These are phyloP conservation scores for Falco naumanni DNA, from an alignment of 2,797 vertebrate species.

Conservation along the genomic window DNA sequence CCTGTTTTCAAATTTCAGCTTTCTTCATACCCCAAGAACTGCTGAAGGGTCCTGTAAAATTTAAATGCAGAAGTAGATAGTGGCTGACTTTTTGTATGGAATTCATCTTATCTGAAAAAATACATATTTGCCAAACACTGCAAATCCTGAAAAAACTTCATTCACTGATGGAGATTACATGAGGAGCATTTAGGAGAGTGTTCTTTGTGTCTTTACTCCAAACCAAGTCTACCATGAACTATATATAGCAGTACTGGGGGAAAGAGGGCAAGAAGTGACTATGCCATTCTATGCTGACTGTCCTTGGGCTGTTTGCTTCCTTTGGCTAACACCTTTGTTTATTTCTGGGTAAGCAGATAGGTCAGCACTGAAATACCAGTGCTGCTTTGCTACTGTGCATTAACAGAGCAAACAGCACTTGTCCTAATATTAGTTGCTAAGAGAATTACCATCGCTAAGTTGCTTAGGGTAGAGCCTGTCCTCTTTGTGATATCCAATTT, in stretches of 20 bases:
- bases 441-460: constrained; percentile 47
- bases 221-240: neutral
- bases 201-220: neutral
- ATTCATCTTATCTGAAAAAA: neutral
- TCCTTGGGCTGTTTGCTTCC: neutral
- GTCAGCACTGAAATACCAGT: constrained; percentile 28
- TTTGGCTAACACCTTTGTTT: constrained; percentile 17
- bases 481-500: neutral
- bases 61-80: neutral
- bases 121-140: neutral
- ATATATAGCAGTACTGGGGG: neutral
- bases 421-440: constrained; percentile 13
- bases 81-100: neutral
- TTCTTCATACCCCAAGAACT: neutral
- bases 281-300: neutral
- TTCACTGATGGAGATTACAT: neutral
- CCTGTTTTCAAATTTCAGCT: neutral
- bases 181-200: neutral
- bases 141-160: neutral
- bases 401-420: constrained; percentile 24
- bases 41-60: neutral
- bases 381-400: neutral
- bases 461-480: constrained; percentile 15
- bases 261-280: neutral
- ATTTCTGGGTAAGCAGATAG: neutral